Conservation (phyloP, 2,113 vertebrate genomes). For the Pluvialis apricaria region DNA sequence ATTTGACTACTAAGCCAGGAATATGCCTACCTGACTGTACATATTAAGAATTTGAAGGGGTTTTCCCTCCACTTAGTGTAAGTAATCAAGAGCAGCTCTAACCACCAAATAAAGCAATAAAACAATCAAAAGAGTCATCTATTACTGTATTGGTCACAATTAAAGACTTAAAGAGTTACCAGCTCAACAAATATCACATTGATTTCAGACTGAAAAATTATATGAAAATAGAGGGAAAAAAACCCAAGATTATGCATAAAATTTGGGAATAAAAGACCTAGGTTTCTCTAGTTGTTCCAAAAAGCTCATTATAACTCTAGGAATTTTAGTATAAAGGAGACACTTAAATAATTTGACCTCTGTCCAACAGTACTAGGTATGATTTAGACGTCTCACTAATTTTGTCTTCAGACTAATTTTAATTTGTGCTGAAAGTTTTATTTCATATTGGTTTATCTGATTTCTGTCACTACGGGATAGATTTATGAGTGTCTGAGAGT, state of each 20-base stretch:
- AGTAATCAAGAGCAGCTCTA: not conserved
- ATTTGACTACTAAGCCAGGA: not conserved
- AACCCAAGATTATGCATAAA: not conserved
- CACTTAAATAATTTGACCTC: not conserved
- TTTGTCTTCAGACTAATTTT: not conserved
- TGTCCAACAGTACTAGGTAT: not conserved
- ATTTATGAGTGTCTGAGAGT: not conserved
- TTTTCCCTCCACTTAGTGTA: not conserved
- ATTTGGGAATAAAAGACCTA: not conserved
- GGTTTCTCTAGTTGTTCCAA: not conserved
- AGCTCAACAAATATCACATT: not conserved
- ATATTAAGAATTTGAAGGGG: not conserved
- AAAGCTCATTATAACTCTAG: not conserved
- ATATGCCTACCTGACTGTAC: not conserved
- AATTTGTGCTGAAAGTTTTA: not conserved
- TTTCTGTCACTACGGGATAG: not conserved
- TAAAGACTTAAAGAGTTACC: not conserved
- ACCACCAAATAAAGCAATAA: conserved; percentile 6
- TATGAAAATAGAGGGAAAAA: not conserved
- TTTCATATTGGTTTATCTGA: not conserved
- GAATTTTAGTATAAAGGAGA: not conserved
- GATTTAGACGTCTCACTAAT: not conserved
- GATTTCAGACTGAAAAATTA: not conserved
- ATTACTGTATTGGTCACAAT: not conserved
- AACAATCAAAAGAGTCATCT: not conserved